Evolutionary conservation across 1,140 invertebrate genomes (phyloP).

Genomic region (Colletes latitarsis): DNA sequence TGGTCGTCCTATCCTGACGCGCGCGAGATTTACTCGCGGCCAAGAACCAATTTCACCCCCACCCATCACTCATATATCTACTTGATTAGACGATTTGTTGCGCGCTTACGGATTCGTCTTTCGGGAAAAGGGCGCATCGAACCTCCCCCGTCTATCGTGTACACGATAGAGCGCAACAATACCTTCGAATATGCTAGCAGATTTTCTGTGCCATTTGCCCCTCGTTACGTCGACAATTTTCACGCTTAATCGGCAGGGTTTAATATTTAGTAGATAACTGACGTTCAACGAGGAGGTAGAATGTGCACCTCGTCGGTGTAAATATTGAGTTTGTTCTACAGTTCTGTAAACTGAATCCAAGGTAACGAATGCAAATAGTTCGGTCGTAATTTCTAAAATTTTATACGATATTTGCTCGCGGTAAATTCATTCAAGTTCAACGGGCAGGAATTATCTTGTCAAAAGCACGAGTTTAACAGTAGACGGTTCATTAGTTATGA

Average conservation of each 20-base stretch:
- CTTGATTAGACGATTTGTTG: conserved; percentile 67
- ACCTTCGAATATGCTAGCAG: not conserved
- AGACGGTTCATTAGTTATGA: no score
- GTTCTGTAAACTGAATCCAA: no score
- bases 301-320: no score
- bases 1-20: conserved; percentile 42
- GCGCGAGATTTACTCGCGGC: conserved; percentile 61
- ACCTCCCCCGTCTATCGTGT: no score
- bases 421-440: no score
- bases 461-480: no score
- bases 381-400: no score
- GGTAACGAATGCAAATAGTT: no score
- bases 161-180: no score
- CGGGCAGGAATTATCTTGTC: no score
- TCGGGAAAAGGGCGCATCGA: not conserved
- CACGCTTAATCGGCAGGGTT: not conserved
- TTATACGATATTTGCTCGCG: no score
- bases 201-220: not conserved
- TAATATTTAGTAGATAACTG: not conserved
- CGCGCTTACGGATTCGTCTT: conserved; percentile 29
- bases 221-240: not conserved
- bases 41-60: conserved; percentile 60
- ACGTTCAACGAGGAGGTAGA: not conserved
- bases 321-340: no score
- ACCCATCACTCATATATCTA: conserved; percentile 63